phyloP scores from a whole-genome alignment of 2,113 vertebrate genomes.

The Pituophis catenifer region DNA sequence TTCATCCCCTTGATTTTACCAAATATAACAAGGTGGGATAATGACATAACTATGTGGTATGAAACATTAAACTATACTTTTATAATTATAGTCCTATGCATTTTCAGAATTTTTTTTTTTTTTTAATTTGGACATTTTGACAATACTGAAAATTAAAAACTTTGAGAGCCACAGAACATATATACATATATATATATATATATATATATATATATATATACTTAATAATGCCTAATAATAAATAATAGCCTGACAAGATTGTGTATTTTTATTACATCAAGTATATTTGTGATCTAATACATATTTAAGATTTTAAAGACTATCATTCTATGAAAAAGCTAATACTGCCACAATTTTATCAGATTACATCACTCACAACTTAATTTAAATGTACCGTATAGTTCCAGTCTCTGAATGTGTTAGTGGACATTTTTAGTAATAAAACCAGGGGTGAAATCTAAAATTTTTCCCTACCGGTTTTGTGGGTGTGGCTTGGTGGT shows the following conservation, averaged over 20 bases:
- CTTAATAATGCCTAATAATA: neutral
- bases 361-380: neutral
- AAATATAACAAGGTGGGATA: neutral
- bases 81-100: neutral
- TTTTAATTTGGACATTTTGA: neutral
- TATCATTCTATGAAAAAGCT: neutral
- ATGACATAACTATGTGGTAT: neutral
- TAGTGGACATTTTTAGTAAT: slow-evolving; percentile 8
- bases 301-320: neutral
- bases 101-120: neutral
- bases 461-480: no score
- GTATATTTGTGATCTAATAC: neutral
- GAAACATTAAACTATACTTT: neutral
- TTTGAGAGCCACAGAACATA: neutral
- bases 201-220: neutral
- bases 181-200: no score
- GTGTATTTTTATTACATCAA: neutral
- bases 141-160: neutral
- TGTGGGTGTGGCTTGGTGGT: no score
- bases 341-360: neutral
- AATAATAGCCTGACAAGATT: neutral
- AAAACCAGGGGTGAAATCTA: neutral
- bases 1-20: neutral
- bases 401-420: neutral
- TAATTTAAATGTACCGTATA: neutral